Base-by-base conservation (phyloP, 2,888 invertebrate species). In the Xylota sylvarum region DNA sequence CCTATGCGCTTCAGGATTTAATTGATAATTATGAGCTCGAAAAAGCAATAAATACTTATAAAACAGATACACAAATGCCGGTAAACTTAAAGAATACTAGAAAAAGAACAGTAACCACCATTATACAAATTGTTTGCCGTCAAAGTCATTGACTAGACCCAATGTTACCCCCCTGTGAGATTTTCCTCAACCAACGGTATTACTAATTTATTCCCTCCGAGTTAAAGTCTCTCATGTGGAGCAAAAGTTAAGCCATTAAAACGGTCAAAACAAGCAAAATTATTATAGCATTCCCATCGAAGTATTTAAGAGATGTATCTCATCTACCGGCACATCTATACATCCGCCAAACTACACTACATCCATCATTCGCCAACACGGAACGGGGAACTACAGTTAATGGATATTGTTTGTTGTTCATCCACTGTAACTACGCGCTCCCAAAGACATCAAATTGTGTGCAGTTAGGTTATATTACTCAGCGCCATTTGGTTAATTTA, bases 381-480 rank as follows among this genome's bases (percentile, higher is more conserved):
- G 14, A 35, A 46, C 12, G 17, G 30, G 43, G n/a, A 69, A 30
- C 35, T 58, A 35, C 46, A 37, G 17, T 40, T 74, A 72, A 58
- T 32, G 70, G 58, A 43, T 72, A 82, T 78, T 58, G 78, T 83
- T 67, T 23, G 30, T 43, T 74, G 52, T 56, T 69, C 65, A 79
- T 56, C 52, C 73, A 79, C 79, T 70, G 83, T 73, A 73, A 84
- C 83, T 70, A 32, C 43, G 69, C 67, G 55, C 60, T 76, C 62
- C 40, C 27, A 56, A 50, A 65, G 78, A 37, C 76, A 30, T 46
- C 52, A 79, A 74, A 65, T 70, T 58, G 58, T 70, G 27, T 81
- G 80, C 80, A 74, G 80, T 81, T 81, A 81, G 52, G 35, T 40
- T 58, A 50, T 74, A 62, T 76, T 46, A 56, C 69, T 35, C 37